phyloP scores from a whole-genome alignment of 2,113 vertebrate genomes.

The Oxyura jamaicensis region DNA sequence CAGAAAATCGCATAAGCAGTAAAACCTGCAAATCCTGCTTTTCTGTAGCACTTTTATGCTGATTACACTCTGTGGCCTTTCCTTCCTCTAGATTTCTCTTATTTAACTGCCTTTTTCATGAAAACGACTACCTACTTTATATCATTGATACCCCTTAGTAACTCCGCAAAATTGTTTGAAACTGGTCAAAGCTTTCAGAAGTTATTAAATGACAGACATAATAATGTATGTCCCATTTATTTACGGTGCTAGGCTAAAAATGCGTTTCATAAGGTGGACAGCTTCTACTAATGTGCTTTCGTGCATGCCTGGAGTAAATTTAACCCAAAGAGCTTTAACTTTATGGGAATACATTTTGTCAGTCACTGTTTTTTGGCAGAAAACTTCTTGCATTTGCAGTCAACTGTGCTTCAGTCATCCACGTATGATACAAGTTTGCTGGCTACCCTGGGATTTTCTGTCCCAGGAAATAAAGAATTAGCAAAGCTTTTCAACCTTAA shows the following conservation, averaged over 20 bases:
- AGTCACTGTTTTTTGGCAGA: constrained; percentile 30
- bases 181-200: neutral
- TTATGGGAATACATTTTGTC: constrained; percentile 44
- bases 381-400: neutral
- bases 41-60: neutral
- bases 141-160: neutral
- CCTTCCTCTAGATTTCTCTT: neutral
- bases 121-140: neutral
- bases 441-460: constrained; percentile 33
- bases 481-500: neutral
- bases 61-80: neutral
- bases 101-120: neutral
- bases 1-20: neutral
- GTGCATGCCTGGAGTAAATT: constrained; percentile 13
- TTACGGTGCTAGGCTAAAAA: constrained; percentile 17
- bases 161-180: neutral
- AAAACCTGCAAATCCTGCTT: neutral
- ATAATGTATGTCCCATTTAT: neutral
- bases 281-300: constrained; percentile 47
- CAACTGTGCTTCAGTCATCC: constrained; percentile 19
- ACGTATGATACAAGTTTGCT: neutral
- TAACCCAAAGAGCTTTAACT: constrained; percentile 20
- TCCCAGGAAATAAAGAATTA: neutral
- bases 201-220: neutral
- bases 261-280: constrained; percentile 25